Base-by-base conservation (phyloP, 1,140 invertebrate species). In the Diprion similis region DNA sequence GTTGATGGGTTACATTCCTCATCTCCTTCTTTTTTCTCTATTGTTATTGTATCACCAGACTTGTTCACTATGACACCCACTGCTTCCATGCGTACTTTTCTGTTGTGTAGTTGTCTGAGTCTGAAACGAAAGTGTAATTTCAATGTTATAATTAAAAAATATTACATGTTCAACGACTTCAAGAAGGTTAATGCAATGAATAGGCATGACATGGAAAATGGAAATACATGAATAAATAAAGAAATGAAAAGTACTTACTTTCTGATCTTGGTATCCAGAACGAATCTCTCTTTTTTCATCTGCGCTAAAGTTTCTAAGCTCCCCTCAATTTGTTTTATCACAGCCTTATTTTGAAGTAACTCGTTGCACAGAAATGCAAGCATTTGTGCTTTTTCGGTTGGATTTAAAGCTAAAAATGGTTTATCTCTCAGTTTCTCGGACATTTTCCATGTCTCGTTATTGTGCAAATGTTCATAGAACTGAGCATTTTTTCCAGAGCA, bases 341-440 rank as follows among this genome's bases (percentile, higher is more conserved):
- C 93, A 64, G 94, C 92, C 88, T 97, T 97, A 84, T 97, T 97
- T 86, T 97, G 95, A 67, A 98, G 89, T 78, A 99, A 89, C 88
- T 99, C 97, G 88, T 99, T 96, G 87, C 97, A 98, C 2, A 99
- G 90, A 86, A 95, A 97, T 4, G 94, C 95, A 46, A 98, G 86
- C 82, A 98, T 95, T 74, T 94, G 92, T 0, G 95, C 93, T 84
- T 98, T 98, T 71, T 94, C 91, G 1, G 94, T 95, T 8, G 96
- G 92, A 87, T 94, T 96, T 7, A 98, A 87, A 0, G 96, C 92
- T 70, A 97, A 90, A 86, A 97, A 98, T 0, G 96, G 95, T 70
- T 93, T 94, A 82, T 94, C 92, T 71, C 92, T 91, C 0, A 96
- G 87, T 81, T 92, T 92, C 76, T 95, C 92, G 75, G 94, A 93